Base-by-base conservation (phyloP, 2,797 vertebrate species). In the Pipistrellus kuhlii region DNA sequence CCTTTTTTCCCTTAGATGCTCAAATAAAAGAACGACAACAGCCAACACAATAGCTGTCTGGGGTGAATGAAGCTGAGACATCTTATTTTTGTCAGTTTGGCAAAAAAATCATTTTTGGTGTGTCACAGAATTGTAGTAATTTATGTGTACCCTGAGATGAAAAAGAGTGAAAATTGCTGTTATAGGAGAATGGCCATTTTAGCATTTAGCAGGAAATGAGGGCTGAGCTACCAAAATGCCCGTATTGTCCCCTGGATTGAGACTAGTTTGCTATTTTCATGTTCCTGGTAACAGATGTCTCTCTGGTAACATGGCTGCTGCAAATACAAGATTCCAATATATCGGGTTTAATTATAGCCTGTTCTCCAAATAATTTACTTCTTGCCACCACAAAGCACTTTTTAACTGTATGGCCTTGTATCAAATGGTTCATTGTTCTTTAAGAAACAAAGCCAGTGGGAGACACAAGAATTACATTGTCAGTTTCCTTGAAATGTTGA, bases 401-500 rank as follows among this genome's bases (percentile, higher is more conserved):
- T 73, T 53, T 85, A 77, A 94, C 64, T 64, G 51, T 51, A 4
- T 84, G 64, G 73, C 95, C 88, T 94, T 91, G 62, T 92, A 35
- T 88, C 80, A 91, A 82, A 44, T 84, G 93, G 59, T 66, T 87
- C 86, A 44, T 35, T 91, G 92, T 90, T 89, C 93, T 96, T 95
- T 88, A 83, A 89, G 91, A 88, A 88, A 90, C 57, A 86, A 69
- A 96, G 76, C 94, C 66, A 48, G 93, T 91, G 93, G 64, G 86
- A 80, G 93, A 38, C 76, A 88, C 93, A 93, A 94, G 93, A 93
- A 96, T 96, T 78, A 94, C 96, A 68, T 84, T 94, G 97, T 95
- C 97, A 96, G 90, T 59, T 96, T 93, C 95, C 77, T 95, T 76
- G 95, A 18, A 95, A 80, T 11, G 0, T 88, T 97, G 98, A 93